Base-by-base conservation (phyloP, 2,888 invertebrate species). In the Oscheius onirici region DNA sequence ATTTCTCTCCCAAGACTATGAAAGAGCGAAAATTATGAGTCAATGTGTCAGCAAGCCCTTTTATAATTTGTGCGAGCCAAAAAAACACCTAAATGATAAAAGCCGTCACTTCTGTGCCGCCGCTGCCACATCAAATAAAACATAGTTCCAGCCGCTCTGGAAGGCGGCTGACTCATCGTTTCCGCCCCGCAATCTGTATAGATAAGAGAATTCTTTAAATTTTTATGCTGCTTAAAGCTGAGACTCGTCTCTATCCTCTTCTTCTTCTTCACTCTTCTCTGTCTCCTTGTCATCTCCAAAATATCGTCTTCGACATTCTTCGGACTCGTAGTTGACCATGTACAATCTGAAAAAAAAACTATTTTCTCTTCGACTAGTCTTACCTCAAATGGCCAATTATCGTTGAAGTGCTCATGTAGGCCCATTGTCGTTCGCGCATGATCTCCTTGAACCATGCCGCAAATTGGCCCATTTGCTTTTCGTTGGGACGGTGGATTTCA, bases 331-430 rank as follows among this genome's bases (percentile, higher is more conserved):
- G 55, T 80, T 80, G 41, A 78, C 71, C 75, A 77, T 78, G 69
- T 77, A 80, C 34, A 80, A 67, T 63, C 77, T 78, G 66, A 70
- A 77, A 55, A 11, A n/a, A n/a, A n/a, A n/a, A n/a, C n/a, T n/a
- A n/a, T 61, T 24, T 34, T 8, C 5, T 28, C 3, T 5, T 41
- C 28, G 2, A 34, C 15, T n/a, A 20, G 3, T 17, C 17, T 20
- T 51, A 58, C 69, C 69, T 69, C 43, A 69, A 28, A 26, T 69
- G 69, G 3, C 69, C 69, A 28, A 69, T 69, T 17, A 69, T 60
- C 1, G 60, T 69, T n/a, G 58, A 58, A 49, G 69, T 60, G 52
- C 40, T 60, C n/a, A 69, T 51, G 51, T 60, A 60, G 58, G 49
- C 20, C 54, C 55, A 60, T 49, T 60, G 51, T 5, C 44, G 22